Conservation (phyloP, 2,113 vertebrate species). For the Ovibos moschatus region DNA sequence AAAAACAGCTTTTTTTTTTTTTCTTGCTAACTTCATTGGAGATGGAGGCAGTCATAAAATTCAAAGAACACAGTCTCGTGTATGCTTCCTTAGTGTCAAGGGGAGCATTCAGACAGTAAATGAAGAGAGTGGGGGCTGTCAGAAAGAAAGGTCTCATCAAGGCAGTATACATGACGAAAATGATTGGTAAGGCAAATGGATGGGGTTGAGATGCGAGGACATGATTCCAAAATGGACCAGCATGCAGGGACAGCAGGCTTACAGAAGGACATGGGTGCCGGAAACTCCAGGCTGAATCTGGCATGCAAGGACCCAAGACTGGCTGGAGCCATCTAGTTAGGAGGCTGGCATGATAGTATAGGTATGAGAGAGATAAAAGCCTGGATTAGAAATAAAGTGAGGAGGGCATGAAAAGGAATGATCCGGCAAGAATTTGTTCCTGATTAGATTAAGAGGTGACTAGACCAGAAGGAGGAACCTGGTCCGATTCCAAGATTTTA, state of each 20-base stretch:
- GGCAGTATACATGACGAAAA: background rate
- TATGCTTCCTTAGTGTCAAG: background rate
- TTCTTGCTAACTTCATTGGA: background rate
- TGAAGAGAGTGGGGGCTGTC: background rate
- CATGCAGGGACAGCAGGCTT: background rate
- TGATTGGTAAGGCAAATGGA: background rate
- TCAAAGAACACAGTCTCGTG: background rate
- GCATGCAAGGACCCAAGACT: background rate
- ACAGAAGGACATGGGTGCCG: background rate
- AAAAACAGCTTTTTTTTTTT: background rate
- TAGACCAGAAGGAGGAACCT: slow-evolving; percentile 6
- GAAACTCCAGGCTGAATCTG: background rate
- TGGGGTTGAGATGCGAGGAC: background rate
- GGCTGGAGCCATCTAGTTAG: slow-evolving; percentile 23
- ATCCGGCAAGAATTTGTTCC: slow-evolving; percentile 56
- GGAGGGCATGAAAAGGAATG: slow-evolving; percentile 8
- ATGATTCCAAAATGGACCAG: background rate
- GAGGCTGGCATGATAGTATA: background rate
- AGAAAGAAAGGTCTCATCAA: background rate
- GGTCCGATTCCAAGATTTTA: slow-evolving; percentile 31
- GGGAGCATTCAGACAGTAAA: background rate
- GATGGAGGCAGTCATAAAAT: background rate
- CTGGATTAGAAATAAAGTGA: slow-evolving; percentile 29
- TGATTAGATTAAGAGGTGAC: slow-evolving; percentile 63
- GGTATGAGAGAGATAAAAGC: slow-evolving; percentile 18